Evolutionary conservation across 2,888 invertebrate genomes (phyloP).

Genomic region (Troglohyphantes excavatus): DNA sequence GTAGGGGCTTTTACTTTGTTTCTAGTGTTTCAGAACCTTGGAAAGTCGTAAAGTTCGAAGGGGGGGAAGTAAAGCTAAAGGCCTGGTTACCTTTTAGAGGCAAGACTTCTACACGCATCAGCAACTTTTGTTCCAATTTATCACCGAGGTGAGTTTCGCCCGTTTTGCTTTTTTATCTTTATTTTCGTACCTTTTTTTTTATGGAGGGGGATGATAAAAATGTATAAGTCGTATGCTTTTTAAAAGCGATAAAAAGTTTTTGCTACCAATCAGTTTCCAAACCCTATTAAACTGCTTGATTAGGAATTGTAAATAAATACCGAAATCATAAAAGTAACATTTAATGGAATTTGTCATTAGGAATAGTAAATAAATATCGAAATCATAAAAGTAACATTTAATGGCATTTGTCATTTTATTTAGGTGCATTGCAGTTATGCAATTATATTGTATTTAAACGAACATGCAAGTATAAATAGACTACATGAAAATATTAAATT

Average conservation of each 20-base stretch:
- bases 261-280: neutral
- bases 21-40: slow-evolving; percentile 44
- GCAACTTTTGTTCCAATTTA: slow-evolving; percentile 76
- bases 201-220: neutral
- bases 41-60: slow-evolving; percentile 74
- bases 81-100: slow-evolving; percentile 70
- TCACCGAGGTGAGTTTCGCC: slow-evolving; percentile 59
- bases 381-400: too few relatives aligned
- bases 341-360: too few relatives aligned
- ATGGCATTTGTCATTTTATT: too few relatives aligned
- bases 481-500: too few relatives aligned
- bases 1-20: slow-evolving; percentile 59
- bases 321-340: too few relatives aligned
- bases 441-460: too few relatives aligned
- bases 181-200: neutral
- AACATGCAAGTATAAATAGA: too few relatives aligned
- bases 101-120: slow-evolving; percentile 69
- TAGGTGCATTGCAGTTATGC: too few relatives aligned
- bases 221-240: slow-evolving; percentile 11
- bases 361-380: too few relatives aligned
- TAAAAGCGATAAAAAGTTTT: slow-evolving; percentile 7
- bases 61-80: slow-evolving; percentile 71
- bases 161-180: slow-evolving; percentile 40
- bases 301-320: too few relatives aligned
- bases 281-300: neutral